Conservation (phyloP, 23 tunicate species). For the Phallusia fumigata region DNA sequence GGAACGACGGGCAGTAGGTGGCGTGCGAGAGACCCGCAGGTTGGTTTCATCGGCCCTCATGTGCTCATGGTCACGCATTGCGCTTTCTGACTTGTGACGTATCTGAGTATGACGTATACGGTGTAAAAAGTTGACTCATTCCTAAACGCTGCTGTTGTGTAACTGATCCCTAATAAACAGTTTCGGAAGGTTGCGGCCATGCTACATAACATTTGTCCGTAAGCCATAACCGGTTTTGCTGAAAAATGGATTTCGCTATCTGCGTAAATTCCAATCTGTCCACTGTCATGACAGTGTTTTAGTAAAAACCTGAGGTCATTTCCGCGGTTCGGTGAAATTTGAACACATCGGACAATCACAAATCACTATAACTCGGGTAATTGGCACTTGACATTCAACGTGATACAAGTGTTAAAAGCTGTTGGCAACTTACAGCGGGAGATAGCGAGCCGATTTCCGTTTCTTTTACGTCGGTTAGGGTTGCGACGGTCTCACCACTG, state of each 20-base stretch:
- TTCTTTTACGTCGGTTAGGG: not conserved
- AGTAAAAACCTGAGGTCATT: not conserved
- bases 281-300: too few relatives aligned
- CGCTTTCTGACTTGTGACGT: slow-evolving; percentile 16
- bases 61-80: not conserved
- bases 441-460: not conserved
- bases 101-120: not conserved
- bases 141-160: too few relatives aligned
- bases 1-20: slow-evolving; percentile 6
- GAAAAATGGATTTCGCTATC: too few relatives aligned
- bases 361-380: too few relatives aligned
- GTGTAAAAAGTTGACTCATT: not conserved
- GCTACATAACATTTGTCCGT: too few relatives aligned
- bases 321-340: too few relatives aligned
- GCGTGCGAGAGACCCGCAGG: not conserved
- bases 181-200: too few relatives aligned
- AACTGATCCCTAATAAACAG: too few relatives aligned
- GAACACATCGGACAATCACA: too few relatives aligned
- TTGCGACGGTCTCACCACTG: not conserved
- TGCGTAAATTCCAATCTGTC: not conserved
- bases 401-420: too few relatives aligned
- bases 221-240: too few relatives aligned
- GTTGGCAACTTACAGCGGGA: not conserved
- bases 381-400: too few relatives aligned
- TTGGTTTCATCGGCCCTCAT: not conserved